These are phyloP conservation scores for Eristalis arbustorum DNA, from an alignment of 2,888 invertebrate species.

Conservation along the genomic window DNA sequence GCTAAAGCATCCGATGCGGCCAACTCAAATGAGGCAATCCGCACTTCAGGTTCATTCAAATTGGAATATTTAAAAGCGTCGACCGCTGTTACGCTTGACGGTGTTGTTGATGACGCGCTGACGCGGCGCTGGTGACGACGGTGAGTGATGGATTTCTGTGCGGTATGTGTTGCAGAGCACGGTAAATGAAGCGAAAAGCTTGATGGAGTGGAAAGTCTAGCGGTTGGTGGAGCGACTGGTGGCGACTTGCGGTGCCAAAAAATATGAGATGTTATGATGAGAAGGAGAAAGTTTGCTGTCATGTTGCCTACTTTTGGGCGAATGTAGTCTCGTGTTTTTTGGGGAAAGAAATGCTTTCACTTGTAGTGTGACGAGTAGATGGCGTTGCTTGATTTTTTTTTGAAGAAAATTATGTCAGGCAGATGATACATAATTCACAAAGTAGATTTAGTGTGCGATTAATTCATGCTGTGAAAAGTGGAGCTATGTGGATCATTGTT, in stretches of 20 bases:
- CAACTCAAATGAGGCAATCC: constrained; percentile 62
- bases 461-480: too few relatives aligned
- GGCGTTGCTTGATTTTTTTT: constrained; percentile 9
- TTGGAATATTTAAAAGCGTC: constrained; percentile 19
- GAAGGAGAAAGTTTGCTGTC: not conserved
- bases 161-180: not conserved
- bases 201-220: not conserved
- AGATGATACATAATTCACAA: too few relatives aligned
- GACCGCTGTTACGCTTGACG: not conserved
- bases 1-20: constrained; percentile 49
- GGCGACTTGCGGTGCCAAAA: not conserved
- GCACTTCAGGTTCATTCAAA: constrained; percentile 39
- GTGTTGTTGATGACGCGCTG: not conserved
- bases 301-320: constrained; percentile 41
- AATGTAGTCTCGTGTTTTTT: not conserved
- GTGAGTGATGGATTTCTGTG: constrained; percentile 25
- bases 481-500: too few relatives aligned
- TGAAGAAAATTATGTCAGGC: not conserved
- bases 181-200: not conserved
- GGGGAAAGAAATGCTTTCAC: constrained; percentile 39
- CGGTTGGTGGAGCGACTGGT: not conserved
- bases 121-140: constrained; percentile 2
- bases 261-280: not conserved
- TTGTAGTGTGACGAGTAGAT: constrained; percentile 27
- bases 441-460: too few relatives aligned